Conservation (phyloP, 2,113 vertebrate genomes). For the Chelonoidis abingdonii region DNA sequence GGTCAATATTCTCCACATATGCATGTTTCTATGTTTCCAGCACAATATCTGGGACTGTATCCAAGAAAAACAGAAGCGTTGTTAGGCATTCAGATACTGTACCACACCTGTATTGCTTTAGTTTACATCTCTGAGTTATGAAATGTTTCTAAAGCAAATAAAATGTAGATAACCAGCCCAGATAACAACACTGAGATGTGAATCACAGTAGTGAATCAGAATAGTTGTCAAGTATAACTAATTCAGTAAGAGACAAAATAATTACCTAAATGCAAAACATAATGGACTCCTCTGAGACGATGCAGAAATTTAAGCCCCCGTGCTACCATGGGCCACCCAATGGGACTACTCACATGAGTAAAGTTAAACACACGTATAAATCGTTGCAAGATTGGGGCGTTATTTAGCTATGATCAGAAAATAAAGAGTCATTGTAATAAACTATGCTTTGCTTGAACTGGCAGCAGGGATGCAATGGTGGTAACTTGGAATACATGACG, state of each 20-base stretch:
- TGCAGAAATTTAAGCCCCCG: neutral
- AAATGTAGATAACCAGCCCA: neutral
- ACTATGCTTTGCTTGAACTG: neutral
- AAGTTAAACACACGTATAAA: neutral
- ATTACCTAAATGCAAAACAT: neutral
- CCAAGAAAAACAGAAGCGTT: rapidly evolving
- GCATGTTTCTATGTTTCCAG: too few species aligned
- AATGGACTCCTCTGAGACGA: neutral
- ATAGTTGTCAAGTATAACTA: neutral
- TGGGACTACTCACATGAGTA: neutral
- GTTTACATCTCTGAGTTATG: rapidly evolving
- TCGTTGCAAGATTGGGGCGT: neutral
- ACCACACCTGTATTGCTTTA: neutral
- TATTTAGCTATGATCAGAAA: neutral
- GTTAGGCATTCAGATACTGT: rapidly evolving
- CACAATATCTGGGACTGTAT: neutral
- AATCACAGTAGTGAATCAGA: neutral
- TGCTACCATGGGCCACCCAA: neutral
- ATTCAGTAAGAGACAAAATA: neutral
- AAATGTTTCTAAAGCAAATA: neutral
- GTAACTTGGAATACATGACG: neutral
- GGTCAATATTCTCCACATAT: rapidly evolving
- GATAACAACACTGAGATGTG: neutral
- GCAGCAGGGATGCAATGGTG: neutral
- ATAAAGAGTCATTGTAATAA: neutral